Conservation (phyloP, 2,113 vertebrate species). For the Tenebrosternarchus preto region DNA sequence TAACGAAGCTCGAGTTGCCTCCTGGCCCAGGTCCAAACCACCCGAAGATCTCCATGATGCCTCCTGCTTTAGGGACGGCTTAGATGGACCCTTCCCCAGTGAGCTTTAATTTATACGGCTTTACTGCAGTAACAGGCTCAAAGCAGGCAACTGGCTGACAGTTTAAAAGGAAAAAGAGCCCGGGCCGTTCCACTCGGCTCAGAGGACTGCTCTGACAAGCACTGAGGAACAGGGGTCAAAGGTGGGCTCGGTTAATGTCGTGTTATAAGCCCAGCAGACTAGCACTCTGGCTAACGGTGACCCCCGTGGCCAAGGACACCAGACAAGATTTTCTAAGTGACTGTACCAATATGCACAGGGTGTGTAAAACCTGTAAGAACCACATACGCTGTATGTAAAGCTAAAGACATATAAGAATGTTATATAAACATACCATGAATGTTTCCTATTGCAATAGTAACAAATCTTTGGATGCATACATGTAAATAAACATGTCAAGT, state of each 20-base stretch:
- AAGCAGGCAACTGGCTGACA: neutral
- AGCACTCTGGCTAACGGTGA: slow-evolving; percentile 9
- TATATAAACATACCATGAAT: no score
- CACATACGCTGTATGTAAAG: no score
- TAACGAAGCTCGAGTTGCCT: slow-evolving; percentile 19
- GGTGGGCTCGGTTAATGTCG: slow-evolving; percentile 9
- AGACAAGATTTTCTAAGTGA: neutral
- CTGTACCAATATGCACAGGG: no score
- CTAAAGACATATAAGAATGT: no score
- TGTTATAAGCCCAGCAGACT: neutral
- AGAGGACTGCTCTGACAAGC: neutral
- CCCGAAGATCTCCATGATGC: slow-evolving; percentile 13
- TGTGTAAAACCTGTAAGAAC: no score
- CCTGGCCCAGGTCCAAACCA: neutral
- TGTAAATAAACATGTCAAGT: no score
- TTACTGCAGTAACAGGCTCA: slow-evolving; percentile 21
- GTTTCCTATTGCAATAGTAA: no score
- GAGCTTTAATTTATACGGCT: neutral
- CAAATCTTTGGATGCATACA: no score
- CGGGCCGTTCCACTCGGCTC: neutral
- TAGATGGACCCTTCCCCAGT: slow-evolving; percentile 8
- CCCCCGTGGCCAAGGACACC: neutral
- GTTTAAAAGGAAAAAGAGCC: neutral
- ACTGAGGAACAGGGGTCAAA: neutral
- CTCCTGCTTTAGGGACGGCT: neutral